Percentiles rank a stretch among this genome's conserved stretches.
phyloP scores from a whole-genome alignment of 2,888 invertebrate species.

The Panzeria rudis region DNA sequence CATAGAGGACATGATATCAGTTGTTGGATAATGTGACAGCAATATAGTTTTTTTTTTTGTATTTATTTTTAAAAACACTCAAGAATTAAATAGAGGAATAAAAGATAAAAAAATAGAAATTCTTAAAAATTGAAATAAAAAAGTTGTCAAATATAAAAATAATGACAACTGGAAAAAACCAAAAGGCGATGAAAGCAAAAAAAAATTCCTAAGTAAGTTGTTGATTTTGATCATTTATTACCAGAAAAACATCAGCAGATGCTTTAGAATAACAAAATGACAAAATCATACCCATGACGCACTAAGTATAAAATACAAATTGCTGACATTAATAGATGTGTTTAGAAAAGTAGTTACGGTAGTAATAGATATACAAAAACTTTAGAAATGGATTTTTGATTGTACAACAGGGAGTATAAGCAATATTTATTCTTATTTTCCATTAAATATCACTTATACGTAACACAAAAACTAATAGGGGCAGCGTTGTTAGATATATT shows the following conservation, averaged over 20 bases:
- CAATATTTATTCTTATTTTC: not conserved
- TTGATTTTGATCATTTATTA: constrained; percentile 50
- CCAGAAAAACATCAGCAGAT: constrained; percentile 25
- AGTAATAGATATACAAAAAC: not conserved
- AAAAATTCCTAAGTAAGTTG: constrained; percentile 11
- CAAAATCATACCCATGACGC: constrained; percentile 19
- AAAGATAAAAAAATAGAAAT: not conserved
- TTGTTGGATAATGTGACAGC: constrained; percentile 17
- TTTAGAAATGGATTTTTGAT: not conserved
- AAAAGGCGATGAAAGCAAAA: not conserved
- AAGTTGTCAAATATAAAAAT: constrained; percentile 9
- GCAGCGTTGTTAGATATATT: not conserved
- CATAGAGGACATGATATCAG: not conserved
- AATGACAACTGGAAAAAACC: constrained; percentile 6
- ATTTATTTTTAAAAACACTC: not conserved
- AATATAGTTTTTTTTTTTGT: constrained; percentile 18
- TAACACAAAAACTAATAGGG: not conserved
- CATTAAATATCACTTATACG: constrained; percentile 1
- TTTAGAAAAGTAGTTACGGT: not conserved
- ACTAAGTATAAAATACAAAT: constrained; percentile 9
- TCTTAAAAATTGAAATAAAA: not conserved
- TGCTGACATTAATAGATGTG: constrained; percentile 18
- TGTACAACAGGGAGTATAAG: not conserved
- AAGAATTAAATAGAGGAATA: not conserved
- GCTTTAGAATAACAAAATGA: constrained; percentile 9